A percentile compares a stretch with the other conserved stretches of the same genome.
These are phyloP conservation scores for Amiota communis DNA, from an alignment of 2,888 invertebrate species.

Conservation along the genomic window DNA sequence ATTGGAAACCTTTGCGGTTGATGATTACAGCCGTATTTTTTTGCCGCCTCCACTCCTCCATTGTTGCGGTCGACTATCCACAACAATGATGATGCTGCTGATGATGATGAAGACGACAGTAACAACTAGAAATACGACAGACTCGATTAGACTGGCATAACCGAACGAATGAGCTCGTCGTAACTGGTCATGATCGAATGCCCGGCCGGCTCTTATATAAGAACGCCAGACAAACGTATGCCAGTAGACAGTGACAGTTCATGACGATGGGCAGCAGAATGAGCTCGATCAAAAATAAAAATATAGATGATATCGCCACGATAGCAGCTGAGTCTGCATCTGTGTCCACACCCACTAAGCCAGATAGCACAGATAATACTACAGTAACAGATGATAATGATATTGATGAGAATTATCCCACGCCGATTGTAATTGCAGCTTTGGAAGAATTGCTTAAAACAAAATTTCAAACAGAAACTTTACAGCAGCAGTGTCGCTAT, in stretches of 20 bases:
- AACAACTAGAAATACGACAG: too few species aligned
- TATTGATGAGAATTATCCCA: constrained; percentile 49
- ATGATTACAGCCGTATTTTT: constrained; percentile 26
- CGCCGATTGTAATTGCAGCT: constrained; percentile 48
- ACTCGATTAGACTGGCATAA: not conserved
- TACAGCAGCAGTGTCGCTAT: constrained; percentile 43
- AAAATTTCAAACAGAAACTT: constrained; percentile 36
- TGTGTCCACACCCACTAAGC: not conserved
- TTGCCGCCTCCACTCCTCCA: not conserved
- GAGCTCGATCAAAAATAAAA: constrained; percentile 5
- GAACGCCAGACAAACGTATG: not conserved
- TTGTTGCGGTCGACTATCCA: constrained; percentile 1
- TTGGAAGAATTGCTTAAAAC: constrained; percentile 53
- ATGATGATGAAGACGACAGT: not conserved
- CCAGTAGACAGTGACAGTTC: constrained; percentile 21
- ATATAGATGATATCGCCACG: not conserved
- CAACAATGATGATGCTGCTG: not conserved
- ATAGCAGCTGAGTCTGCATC: not conserved
- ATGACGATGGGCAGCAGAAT: constrained; percentile 22
- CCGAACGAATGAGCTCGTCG: not conserved
- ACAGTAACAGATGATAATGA: not conserved
- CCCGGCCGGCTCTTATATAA: constrained; percentile 18
- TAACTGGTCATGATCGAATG: not conserved
- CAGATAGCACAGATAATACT: not conserved
- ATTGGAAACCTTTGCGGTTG: constrained; percentile 8